Evolutionary conservation across 1,140 invertebrate species (phyloP), one percentile per base, ranked within the genome.

Genomic region (Lordiphosa collinella): DNA sequence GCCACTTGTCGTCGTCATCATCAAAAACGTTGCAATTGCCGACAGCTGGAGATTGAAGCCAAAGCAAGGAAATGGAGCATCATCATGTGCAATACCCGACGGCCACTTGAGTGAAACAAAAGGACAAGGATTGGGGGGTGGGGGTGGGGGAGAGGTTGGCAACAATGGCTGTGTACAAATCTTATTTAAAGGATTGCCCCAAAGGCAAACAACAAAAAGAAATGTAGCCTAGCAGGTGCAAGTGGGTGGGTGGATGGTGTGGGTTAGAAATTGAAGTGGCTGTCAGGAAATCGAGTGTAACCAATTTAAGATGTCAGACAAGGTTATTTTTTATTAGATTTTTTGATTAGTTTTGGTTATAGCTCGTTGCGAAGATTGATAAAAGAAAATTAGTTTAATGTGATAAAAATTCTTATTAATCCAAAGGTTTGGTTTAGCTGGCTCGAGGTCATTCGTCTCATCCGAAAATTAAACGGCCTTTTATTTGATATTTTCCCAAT

Each of bases 81-180:
- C 63, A 54, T 32, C 70, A 62, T 54, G 52, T 53, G 57, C 76
- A 59, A 38, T 51, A 65, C 65, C 69, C 41, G 44, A 55, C 46
- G 53, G 57, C 43, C 71, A 82, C 76, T 80, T 76, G 71, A 80
- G 41, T 38, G 43, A 71, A 84, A 82, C 71, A 80, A 80, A 67
- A 59, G 74, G 22, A 63, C 22, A 8, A 38, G 10, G 8, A 12
- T 36, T n/a, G 6, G 6, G 7, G 2, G 5, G 12, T 1, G 41
- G 41, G 72, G 31, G 29, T 13, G 11, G 32, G 29, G 50, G 44
- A 31, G 5, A 47, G 31, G 36, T 47, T 2, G 12, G 11, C 8
- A 2, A 46, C 11, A 29, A 29, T 11, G 4, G 16, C 34, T 34
- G 16, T 31, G 18, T 14, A 32, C 10, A 29, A 32, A 6, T 48